phyloP scores from a whole-genome alignment of 1,140 invertebrate species.

The Triops longicaudatus region DNA sequence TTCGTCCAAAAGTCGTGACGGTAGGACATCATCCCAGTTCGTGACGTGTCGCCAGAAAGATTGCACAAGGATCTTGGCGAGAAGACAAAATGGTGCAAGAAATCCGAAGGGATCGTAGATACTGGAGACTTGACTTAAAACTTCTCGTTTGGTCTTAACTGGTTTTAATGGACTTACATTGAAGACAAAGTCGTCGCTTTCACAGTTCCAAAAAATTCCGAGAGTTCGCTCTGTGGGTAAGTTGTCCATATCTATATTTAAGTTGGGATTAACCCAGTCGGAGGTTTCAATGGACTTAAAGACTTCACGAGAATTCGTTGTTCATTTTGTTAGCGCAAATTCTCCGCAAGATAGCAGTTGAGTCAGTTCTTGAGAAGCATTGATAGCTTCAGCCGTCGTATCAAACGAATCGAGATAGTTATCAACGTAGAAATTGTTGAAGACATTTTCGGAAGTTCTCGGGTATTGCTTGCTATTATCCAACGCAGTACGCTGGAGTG shows the following conservation, averaged over 20 bases:
- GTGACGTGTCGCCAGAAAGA: neutral
- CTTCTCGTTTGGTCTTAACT: neutral
- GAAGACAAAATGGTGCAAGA: neutral
- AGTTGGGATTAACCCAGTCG: neutral
- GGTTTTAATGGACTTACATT: too few species aligned
- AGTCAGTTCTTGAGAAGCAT: neutral
- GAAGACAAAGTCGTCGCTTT: neutral
- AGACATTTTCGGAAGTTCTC: conserved; percentile 22
- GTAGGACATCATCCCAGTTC: neutral
- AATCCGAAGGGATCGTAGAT: conserved; percentile 18
- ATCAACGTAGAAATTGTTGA: conserved; percentile 37
- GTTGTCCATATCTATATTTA: neutral
- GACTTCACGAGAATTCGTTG: neutral
- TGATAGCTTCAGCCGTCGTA: conserved; percentile 19
- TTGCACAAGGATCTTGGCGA: conserved; percentile 8
- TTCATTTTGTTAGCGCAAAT: conserved; percentile 13
- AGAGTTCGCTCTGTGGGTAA: conserved; percentile 20
- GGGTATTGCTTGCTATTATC: conserved; percentile 25
- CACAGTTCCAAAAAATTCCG: conserved; percentile 16
- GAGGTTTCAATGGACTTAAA: neutral
- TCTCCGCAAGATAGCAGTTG: neutral
- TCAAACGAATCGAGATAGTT: conserved; percentile 38
- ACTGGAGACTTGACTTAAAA: neutral
- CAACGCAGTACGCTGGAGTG: conserved; percentile 23
- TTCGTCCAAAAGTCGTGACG: neutral